Conservation (phyloP, 1,140 invertebrate species). For the Panagrolaimus sp. region DNA sequence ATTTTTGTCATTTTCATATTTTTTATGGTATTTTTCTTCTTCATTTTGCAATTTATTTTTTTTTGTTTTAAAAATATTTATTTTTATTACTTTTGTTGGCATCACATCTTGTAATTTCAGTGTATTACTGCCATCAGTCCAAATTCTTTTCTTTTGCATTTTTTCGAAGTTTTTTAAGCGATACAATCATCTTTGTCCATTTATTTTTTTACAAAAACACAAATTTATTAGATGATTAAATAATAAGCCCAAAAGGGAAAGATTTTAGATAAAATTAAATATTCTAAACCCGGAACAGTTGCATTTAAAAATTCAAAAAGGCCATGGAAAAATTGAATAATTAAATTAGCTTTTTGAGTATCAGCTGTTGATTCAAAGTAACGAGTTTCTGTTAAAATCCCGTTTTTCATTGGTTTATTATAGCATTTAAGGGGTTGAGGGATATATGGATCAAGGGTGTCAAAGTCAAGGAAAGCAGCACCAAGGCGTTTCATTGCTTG, state of each 20-base stretch:
- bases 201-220: too few relatives aligned
- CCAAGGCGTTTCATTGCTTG: slow-evolving; percentile 27
- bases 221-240: slow-evolving; percentile 26
- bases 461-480: slow-evolving; percentile 27
- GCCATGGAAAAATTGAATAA: slow-evolving; percentile 23
- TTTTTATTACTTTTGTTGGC: too few relatives aligned
- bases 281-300: slow-evolving; percentile 20
- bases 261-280: slow-evolving; percentile 25
- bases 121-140: too few relatives aligned
- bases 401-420: neutral
- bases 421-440: neutral
- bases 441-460: slow-evolving; percentile 11
- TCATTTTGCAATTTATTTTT: too few relatives aligned
- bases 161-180: too few relatives aligned
- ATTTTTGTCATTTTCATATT: too few relatives aligned
- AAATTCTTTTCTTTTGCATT: too few relatives aligned
- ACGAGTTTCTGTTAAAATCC: slow-evolving; percentile 7
- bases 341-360: slow-evolving; percentile 24
- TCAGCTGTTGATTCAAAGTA: neutral
- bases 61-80: too few relatives aligned
- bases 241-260: slow-evolving; percentile 45
- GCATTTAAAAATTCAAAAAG: slow-evolving; percentile 26
- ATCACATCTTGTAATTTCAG: too few relatives aligned
- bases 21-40: too few relatives aligned
- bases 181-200: too few relatives aligned